A percentile compares a stretch with the other conserved stretches of the same genome.
These are phyloP conservation scores for Martes martes DNA, from an alignment of 2,113 vertebrate genomes.

Conservation along the genomic window DNA sequence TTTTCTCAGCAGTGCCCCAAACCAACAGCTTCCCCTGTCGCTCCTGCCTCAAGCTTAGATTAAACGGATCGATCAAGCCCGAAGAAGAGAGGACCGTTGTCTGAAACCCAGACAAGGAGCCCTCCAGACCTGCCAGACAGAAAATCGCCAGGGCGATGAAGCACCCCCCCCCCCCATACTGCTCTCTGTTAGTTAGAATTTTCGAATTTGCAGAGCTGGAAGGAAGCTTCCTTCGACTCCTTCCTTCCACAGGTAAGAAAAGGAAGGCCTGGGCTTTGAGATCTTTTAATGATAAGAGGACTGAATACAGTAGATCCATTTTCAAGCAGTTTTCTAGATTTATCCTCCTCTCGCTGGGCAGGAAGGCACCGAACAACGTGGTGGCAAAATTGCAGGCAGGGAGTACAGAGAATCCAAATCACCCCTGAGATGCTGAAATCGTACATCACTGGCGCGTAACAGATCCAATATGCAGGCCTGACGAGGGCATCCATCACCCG, in stretches of 20 bases:
- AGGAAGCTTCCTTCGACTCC: background rate
- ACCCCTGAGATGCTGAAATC: background rate
- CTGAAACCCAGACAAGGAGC: constrained; percentile 1
- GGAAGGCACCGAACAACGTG: background rate
- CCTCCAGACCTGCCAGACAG: background rate
- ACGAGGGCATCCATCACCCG: constrained; percentile 70
- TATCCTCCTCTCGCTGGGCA: constrained; percentile 38
- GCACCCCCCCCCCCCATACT: no score
- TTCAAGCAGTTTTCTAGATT: background rate
- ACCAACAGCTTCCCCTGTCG: background rate
- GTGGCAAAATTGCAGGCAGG: constrained; percentile 45
- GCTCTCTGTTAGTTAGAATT: background rate
- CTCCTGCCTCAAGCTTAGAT: background rate
- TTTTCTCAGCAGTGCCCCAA: constrained; percentile 51
- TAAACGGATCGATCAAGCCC: constrained; percentile 54
- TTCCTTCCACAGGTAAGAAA: background rate
- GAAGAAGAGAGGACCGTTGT: background rate
- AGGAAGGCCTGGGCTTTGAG: background rate
- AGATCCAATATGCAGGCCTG: constrained; percentile 52
- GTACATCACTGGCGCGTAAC: constrained; percentile 56
- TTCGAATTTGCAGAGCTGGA: background rate
- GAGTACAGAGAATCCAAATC: constrained; percentile 58
- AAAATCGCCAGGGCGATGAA: background rate
- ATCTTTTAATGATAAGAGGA: background rate
- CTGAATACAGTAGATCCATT: background rate